A percentile compares a stretch with the other conserved stretches of the same genome.
These are phyloP conservation scores for Numida meleagris DNA, from an alignment of 2,113 vertebrate genomes.

Conservation along the genomic window DNA sequence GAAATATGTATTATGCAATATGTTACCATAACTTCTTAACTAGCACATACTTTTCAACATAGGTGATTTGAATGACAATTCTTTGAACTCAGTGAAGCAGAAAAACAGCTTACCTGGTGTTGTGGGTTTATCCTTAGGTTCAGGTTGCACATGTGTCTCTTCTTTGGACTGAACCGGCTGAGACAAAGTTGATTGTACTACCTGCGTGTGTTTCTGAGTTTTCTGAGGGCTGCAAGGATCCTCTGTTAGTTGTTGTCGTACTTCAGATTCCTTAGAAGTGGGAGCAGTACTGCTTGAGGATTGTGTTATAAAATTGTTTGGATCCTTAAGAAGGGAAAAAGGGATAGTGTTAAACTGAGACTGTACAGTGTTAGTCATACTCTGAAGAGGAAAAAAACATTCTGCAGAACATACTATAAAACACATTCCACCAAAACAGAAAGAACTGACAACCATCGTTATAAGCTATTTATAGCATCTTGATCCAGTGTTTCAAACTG, in stretches of 20 bases:
- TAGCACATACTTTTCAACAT: background rate
- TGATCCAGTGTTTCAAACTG: background rate
- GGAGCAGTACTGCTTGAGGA: background rate
- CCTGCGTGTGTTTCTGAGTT: slow-evolving; percentile 10
- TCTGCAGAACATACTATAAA: background rate
- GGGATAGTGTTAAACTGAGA: background rate
- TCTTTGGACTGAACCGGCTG: slow-evolving; percentile 60
- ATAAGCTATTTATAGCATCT: background rate
- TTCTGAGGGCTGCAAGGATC: slow-evolving; percentile 61
- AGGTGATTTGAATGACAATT: background rate
- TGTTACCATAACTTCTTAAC: background rate
- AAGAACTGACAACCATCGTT: background rate
- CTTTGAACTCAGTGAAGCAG: background rate
- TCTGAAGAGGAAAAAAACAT: background rate
- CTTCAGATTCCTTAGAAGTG: slow-evolving; percentile 65
- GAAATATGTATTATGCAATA: background rate
- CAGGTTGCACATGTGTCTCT: slow-evolving; percentile 72
- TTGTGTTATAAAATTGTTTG: slow-evolving; percentile 20
- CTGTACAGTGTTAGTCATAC: background rate
- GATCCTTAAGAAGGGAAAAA: background rate
- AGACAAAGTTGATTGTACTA: slow-evolving; percentile 22
- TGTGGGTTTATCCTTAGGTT: slow-evolving; percentile 73
- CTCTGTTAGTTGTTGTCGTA: background rate
- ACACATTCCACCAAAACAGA: background rate
- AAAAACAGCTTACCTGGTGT: slow-evolving; percentile 79